These are phyloP conservation scores for Dromiciops gliroides DNA, from an alignment of 2,113 vertebrate genomes.

Conservation along the genomic window DNA sequence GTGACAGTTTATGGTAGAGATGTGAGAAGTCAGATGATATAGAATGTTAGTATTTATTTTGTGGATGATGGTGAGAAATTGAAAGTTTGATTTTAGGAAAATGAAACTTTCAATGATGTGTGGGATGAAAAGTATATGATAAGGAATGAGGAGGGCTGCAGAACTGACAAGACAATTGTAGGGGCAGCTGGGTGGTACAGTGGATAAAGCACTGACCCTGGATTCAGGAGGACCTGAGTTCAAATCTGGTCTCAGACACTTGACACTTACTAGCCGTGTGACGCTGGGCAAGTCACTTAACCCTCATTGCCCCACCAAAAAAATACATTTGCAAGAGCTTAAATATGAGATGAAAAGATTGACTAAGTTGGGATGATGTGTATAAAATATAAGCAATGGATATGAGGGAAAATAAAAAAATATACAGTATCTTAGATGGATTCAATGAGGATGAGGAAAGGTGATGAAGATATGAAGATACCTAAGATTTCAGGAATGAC, in stretches of 20 bases:
- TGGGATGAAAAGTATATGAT: not conserved
- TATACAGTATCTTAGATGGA: not conserved
- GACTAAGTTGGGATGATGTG: not conserved
- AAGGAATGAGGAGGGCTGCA: not conserved
- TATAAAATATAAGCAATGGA: no score
- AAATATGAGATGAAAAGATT: not conserved
- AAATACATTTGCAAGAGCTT: not conserved
- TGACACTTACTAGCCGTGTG: no score
- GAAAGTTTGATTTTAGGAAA: not conserved
- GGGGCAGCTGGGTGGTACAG: no score
- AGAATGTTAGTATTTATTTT: not conserved
- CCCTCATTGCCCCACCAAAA: no score
- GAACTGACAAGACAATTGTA: no score
- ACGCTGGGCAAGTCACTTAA: no score
- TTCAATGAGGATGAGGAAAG: not conserved
- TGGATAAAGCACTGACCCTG: no score
- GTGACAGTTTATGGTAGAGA: not conserved
- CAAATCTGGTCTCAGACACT: no score
- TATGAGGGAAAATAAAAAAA: not conserved
- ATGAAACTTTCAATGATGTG: not conserved
- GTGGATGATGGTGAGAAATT: not conserved
- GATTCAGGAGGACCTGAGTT: no score
- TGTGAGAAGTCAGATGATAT: not conserved
- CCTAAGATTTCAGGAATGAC: not conserved
- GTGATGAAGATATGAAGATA: not conserved